phyloP scores from a whole-genome alignment of 2,888 invertebrate species.

The Noctua fimbriata region DNA sequence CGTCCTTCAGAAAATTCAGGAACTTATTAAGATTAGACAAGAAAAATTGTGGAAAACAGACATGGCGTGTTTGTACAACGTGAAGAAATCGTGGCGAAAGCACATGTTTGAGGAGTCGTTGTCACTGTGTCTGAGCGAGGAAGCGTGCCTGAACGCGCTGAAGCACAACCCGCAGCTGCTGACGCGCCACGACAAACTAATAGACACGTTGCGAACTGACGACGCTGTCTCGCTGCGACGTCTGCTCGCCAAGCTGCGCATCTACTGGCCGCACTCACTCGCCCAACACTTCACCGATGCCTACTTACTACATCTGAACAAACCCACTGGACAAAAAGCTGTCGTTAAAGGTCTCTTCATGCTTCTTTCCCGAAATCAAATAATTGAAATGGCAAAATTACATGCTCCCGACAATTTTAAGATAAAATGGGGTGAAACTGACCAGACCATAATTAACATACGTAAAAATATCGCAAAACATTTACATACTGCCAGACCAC shows the following conservation, averaged over 20 bases:
- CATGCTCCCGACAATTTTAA: conserved; percentile 76
- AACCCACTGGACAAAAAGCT: conserved; percentile 72
- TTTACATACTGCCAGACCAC: conserved; percentile 80
- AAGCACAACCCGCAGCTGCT: conserved; percentile 80
- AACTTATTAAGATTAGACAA: conserved; percentile 71
- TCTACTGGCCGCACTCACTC: conserved; percentile 78
- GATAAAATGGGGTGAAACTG: conserved; percentile 78
- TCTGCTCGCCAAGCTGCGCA: conserved; percentile 77
- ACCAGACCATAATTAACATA: conserved; percentile 72
- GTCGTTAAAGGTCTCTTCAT: conserved; percentile 73
- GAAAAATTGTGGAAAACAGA: conserved; percentile 67
- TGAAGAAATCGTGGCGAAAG: conserved; percentile 78
- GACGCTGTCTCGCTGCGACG: conserved; percentile 68
- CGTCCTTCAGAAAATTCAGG: conserved; percentile 71
- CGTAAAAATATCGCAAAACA: conserved; percentile 79
- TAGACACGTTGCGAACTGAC: conserved; percentile 70
- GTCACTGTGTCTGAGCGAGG: conserved; percentile 70
- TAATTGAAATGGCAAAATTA: conserved; percentile 72
- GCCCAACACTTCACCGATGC: conserved; percentile 70
- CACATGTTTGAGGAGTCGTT: conserved; percentile 80
- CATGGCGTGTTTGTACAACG: conserved; percentile 72
- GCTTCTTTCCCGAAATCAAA: conserved; percentile 72
- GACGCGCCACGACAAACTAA: conserved; percentile 65
- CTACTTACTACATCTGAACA: conserved; percentile 70
- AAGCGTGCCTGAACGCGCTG: conserved; percentile 78